These are phyloP conservation scores for Palaemon carinicauda DNA, from an alignment of 1,140 invertebrate genomes.

Conservation along the genomic window DNA sequence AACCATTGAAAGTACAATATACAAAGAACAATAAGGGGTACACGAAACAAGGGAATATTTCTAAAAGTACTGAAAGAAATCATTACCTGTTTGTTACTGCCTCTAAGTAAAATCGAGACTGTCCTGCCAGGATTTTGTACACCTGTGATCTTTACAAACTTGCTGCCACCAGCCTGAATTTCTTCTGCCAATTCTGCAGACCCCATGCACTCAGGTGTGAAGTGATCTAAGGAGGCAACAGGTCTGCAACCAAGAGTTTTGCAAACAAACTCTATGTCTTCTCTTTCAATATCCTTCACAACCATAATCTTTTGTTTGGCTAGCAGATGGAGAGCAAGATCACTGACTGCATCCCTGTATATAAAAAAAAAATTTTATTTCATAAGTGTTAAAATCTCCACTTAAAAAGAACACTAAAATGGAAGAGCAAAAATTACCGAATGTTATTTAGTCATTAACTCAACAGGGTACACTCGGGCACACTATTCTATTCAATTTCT, in stretches of 20 bases:
- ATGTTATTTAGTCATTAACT: too few relatives aligned
- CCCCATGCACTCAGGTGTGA: constrained; percentile 87
- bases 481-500: too few relatives aligned
- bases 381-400: too few relatives aligned
- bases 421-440: too few relatives aligned
- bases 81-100: constrained; percentile 94
- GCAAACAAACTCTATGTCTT: constrained; percentile 97
- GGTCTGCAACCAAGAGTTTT: constrained; percentile 85
- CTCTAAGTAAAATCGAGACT: constrained; percentile 91
- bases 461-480: too few relatives aligned
- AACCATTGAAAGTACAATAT: too few relatives aligned
- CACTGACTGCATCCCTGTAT: constrained; percentile 92
- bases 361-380: constrained; percentile 19
- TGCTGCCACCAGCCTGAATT: constrained; percentile 84
- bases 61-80: not conserved
- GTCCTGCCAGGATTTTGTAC: constrained; percentile 88
- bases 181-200: constrained; percentile 96
- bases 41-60: not conserved
- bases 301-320: constrained; percentile 99
- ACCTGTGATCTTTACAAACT: constrained; percentile 92
- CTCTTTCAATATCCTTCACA: constrained; percentile 96
- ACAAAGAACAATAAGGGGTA: not conserved
- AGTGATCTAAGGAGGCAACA: constrained; percentile 98
- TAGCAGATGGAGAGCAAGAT: constrained; percentile 96
- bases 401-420: too few relatives aligned